These are phyloP conservation scores for Neodiprion virginianus DNA, from an alignment of 1,140 invertebrate genomes.

Conservation along the genomic window DNA sequence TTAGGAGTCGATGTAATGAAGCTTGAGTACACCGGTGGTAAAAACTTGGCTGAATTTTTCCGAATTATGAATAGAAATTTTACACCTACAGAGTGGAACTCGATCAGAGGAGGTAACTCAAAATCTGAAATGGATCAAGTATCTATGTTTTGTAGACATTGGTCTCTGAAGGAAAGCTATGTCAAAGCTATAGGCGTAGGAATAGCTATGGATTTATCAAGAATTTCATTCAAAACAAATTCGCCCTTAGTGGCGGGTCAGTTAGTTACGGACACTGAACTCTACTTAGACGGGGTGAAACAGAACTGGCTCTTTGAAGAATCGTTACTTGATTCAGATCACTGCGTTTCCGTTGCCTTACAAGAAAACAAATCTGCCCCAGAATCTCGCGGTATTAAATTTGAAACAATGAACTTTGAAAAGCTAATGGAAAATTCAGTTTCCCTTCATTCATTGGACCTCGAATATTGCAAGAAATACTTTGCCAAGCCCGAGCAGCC, in stretches of 20 bases:
- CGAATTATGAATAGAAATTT: constrained; percentile 85
- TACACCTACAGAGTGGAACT: constrained; percentile 79
- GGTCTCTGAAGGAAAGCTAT: constrained; percentile 96
- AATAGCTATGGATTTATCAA: constrained; percentile 77
- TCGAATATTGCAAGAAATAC: constrained; percentile 62
- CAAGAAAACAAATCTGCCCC: constrained; percentile 26
- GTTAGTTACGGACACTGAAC: constrained; percentile 70
- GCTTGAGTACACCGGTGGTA: constrained; percentile 71
- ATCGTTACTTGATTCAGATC: constrained; percentile 77
- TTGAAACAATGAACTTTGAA: constrained; percentile 61
- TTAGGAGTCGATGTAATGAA: constrained; percentile 81
- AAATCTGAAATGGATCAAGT: constrained; percentile 66
- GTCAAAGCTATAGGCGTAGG: constrained; percentile 91
- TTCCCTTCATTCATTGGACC: constrained; percentile 63
- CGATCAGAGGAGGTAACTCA: constrained; percentile 64
- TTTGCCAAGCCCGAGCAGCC: constrained; percentile 58
- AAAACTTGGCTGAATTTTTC: constrained; percentile 80
- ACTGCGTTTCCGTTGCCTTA: constrained; percentile 83
- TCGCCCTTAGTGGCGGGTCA: constrained; percentile 58
- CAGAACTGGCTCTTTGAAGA: constrained; percentile 88
- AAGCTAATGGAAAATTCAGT: constrained; percentile 65
- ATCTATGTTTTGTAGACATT: constrained; percentile 83
- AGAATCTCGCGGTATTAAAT: constrained; percentile 40
- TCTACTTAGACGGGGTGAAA: constrained; percentile 70
- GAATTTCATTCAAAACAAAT: constrained; percentile 77